A percentile compares a stretch with the other conserved stretches of the same genome.
Evolutionary conservation across 2,113 vertebrate genomes (phyloP).

Genomic region (Lutjanus erythropterus): DNA sequence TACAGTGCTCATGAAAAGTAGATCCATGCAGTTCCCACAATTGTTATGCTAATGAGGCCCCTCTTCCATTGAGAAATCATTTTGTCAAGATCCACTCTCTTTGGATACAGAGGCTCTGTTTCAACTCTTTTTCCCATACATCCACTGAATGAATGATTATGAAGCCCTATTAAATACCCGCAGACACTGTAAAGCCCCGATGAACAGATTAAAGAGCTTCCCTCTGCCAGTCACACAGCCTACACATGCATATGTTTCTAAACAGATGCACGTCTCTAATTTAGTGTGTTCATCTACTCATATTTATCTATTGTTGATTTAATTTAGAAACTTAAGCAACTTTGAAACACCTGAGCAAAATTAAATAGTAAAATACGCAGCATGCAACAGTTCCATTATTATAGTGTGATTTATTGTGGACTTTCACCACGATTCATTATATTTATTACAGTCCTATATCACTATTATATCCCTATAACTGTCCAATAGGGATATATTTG

Average conservation of each 20-base stretch:
- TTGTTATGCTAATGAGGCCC: conserved; percentile 87
- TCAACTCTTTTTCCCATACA: conserved; percentile 82
- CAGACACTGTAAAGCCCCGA: conserved; percentile 72
- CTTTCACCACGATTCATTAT: not conserved
- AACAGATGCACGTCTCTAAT: conserved; percentile 8
- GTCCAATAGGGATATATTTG: not conserved
- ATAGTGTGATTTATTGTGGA: not conserved
- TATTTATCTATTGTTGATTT: not conserved
- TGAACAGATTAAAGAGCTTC: conserved; percentile 66
- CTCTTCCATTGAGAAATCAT: conserved; percentile 87
- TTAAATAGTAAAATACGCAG: not conserved
- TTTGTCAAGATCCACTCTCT: conserved; percentile 84
- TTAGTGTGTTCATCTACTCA: not conserved
- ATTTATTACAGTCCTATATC: not conserved
- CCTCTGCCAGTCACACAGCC: conserved; percentile 46
- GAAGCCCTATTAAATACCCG: conserved; percentile 74
- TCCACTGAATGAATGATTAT: conserved; percentile 80
- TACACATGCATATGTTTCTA: conserved; percentile 20
- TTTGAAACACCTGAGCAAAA: not conserved
- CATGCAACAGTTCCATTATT: not conserved
- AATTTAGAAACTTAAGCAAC: not conserved
- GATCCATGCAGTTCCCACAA: conserved; percentile 85
- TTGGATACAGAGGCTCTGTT: conserved; percentile 75
- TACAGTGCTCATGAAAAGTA: conserved; percentile 81
- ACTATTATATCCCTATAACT: not conserved